Evolutionary conservation across 2,797 vertebrate species (phyloP).

Genomic region (Pampus argenteus): DNA sequence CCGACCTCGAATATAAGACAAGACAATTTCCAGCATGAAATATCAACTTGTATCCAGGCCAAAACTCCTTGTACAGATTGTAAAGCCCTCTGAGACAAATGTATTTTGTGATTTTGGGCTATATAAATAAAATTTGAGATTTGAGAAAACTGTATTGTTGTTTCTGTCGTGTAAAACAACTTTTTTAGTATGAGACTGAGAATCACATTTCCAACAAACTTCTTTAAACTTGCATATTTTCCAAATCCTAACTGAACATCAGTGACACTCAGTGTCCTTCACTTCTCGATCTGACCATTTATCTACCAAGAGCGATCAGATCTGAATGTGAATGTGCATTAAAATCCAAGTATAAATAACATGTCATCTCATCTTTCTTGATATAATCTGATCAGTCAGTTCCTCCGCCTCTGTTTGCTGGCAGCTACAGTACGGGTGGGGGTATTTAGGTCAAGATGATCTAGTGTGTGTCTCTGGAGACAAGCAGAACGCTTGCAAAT

Average conservation of each 20-base stretch:
- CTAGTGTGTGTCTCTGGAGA: constrained; percentile 22
- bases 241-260: background rate
- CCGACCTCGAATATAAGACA: no score
- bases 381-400: background rate
- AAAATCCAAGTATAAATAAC: background rate
- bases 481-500: constrained; percentile 39
- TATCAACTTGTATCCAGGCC: no score
- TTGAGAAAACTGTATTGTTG: no score
- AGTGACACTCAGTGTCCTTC: background rate
- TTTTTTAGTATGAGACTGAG: no score
- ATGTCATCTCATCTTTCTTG: background rate
- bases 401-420: constrained; percentile 8
- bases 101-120: no score
- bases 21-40: no score
- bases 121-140: no score
- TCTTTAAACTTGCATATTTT: background rate
- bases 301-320: background rate
- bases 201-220: background rate
- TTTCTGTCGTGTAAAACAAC: no score
- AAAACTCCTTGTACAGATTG: no score
- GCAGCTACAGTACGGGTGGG: background rate
- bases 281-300: background rate
- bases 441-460: constrained; percentile 57
- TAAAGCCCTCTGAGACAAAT: no score
- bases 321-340: background rate